phyloP scores from a whole-genome alignment of 1,140 invertebrate species.

The Leptinotarsa defecta region DNA sequence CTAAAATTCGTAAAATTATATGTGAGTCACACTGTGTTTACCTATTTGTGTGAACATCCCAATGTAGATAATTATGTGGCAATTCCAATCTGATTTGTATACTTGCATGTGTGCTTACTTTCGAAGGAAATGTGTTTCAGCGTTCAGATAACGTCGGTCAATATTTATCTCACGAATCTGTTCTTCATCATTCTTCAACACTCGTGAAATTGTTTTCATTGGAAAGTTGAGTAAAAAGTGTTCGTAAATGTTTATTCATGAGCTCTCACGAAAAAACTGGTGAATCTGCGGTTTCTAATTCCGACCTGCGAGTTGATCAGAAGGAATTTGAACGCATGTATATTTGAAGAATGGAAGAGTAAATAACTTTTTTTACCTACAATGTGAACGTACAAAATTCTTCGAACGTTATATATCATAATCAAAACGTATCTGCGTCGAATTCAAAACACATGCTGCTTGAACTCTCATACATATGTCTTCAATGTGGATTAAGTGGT shows the following conservation, averaged over 20 bases:
- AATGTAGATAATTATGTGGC: too few relatives aligned
- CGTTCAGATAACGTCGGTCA: background rate
- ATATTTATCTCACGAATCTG: background rate
- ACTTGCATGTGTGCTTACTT: background rate
- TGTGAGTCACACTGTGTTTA: too few relatives aligned
- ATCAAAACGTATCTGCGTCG: background rate
- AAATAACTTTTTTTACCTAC: background rate
- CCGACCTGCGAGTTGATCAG: background rate
- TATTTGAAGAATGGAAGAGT: background rate
- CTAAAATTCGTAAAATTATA: too few relatives aligned
- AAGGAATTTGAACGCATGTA: background rate
- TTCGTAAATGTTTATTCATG: constrained; percentile 1
- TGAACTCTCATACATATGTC: background rate
- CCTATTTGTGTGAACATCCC: too few relatives aligned
- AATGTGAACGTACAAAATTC: background rate
- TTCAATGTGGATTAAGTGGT: constrained; percentile 3
- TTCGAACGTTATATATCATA: background rate
- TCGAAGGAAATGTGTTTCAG: background rate
- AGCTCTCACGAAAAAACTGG: background rate
- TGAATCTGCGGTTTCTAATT: background rate
- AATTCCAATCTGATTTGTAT: too few relatives aligned
- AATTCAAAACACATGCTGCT: background rate
- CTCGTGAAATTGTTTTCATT: background rate
- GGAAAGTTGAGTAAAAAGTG: background rate
- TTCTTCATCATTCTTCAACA: background rate